Conservation (phyloP, 2,113 vertebrate species). For the Callorhinus ursinus region DNA sequence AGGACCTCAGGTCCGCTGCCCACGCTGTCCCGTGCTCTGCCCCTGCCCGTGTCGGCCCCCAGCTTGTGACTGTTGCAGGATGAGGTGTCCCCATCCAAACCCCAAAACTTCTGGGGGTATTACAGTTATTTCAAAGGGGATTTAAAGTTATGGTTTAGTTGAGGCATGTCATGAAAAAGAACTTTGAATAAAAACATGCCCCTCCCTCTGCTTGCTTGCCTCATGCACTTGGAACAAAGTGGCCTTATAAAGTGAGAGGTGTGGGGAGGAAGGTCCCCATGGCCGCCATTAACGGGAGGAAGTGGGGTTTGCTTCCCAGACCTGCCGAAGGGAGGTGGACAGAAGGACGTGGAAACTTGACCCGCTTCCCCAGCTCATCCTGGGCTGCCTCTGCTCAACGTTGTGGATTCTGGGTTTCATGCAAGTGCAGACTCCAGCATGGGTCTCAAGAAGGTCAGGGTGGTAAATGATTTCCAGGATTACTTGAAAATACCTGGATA, state of each 20-base stretch:
- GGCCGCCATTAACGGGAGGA: fast-evolving
- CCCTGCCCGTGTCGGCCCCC: not conserved
- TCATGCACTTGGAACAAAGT: fast-evolving
- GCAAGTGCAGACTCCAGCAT: not conserved
- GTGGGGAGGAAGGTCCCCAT: not conserved
- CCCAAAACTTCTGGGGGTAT: not conserved
- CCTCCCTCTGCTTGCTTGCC: not conserved
- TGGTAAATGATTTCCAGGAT: not conserved
- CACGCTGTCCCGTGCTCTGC: fast-evolving
- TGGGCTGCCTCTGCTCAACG: not conserved
- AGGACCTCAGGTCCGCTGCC: not conserved
- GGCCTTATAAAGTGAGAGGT: fast-evolving
- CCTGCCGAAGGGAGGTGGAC: not conserved
- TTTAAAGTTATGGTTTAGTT: not conserved
- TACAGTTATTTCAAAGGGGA: not conserved
- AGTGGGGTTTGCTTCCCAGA: not conserved
- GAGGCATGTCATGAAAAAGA: no score
- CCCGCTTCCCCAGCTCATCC: not conserved
- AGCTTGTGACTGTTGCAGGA: not conserved
- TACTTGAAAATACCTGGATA: not conserved
- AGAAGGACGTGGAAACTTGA: not conserved
- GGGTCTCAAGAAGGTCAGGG: not conserved
- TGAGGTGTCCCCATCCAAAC: not conserved
- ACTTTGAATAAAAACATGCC: not conserved
- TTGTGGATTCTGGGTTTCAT: not conserved